Base-by-base conservation (phyloP, 2,797 vertebrate species). In the Helicolenus hilgendorfi region DNA sequence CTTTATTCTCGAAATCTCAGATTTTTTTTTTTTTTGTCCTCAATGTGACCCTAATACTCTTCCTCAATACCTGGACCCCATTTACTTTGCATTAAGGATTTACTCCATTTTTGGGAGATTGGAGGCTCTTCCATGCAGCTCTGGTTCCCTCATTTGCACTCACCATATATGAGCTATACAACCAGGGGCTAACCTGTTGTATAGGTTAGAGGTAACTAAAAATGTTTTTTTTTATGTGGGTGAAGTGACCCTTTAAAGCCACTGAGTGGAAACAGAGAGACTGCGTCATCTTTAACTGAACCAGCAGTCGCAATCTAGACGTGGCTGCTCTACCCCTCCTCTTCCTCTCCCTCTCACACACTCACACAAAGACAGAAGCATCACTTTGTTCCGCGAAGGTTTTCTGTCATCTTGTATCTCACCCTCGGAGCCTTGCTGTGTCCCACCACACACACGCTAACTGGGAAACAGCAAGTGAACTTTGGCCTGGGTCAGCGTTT, bases 391-490 rank as follows among this genome's bases (percentile, higher is more conserved):
- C 38, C 73, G 68, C 78, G 74, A 72, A 79, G 72, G 79, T 24
- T 70, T 38, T 77, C 78, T 55, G 71, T 87, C 67, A 62, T 53
- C 31, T 49, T 79, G 36, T 64, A 45, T 63, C 24, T 90, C 63
- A 11, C 55, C 53, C 78, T 64, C 13, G 1, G 27, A 53, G 72
- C 70, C 79, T 62, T 9, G 14, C 71, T 60, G 13, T 78, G 20
- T 83, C 75, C 29, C 78, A 73, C 18, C 73, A 38, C 86, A 33
- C 86, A 81, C 83, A 91, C 38, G 13, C 90, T 75, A 72, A 91
- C 84, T 76, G 83, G 84, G 73, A 93, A 90, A 88, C 85, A 63
- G 89, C 80, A 73, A 27, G 72, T 95, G 89, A 95, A 92, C 94
- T 95, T 93, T 93, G 90, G 68, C 89, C 90, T 35, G 65, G 93